Evolutionary conservation across 2,797 vertebrate genomes (phyloP), one percentile per base, ranked within the genome.

Genomic region (Helostoma temminkii): DNA sequence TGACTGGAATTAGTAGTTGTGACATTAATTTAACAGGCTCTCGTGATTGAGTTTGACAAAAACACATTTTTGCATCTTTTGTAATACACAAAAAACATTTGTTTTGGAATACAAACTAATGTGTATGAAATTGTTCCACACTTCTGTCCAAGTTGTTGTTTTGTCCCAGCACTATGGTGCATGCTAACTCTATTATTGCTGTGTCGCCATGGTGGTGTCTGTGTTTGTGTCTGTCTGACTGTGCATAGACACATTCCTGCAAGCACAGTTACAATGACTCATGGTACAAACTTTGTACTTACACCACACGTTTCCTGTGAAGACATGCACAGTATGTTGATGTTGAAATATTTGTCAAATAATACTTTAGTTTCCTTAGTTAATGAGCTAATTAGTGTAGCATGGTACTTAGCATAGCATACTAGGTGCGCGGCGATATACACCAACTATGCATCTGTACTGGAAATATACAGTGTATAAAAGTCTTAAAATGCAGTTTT

Each of bases 161-260:
- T 28, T 41, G 28, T 63, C 57, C 25, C 15, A n/a, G 56, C 16
- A 4, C 41, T 57, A 4, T 59, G 43, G 59, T 54, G 49, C 48
- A 57, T 42, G 36, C n/a, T 61, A 55, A 76, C 74, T 76, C 48
- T 80, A 72, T 76, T 78, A 70, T 76, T 82, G 68, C 63, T 76
- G 74, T 76, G 82, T 84, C 63, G 36, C 73, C 77, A 85, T 80
- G 80, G 74, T 30, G 64, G 58, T 69, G 78, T 81, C 71, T 86
- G 34, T 76, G 69, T 79, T 74, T 74, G 73, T 50, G 42, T 66
- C 62, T 76, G 67, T 60, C 37, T 68, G 64, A 53, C 55, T 68
- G 45, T 61, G 50, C n/a, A 34, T 36, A 56, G 62, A 74, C 41
- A 65, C 58, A 76, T 78, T 76, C 76, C 60, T 77, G 63, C 64